Evolutionary conservation across 2,113 vertebrate species (phyloP).

Genomic region (Indicator maculatus): DNA sequence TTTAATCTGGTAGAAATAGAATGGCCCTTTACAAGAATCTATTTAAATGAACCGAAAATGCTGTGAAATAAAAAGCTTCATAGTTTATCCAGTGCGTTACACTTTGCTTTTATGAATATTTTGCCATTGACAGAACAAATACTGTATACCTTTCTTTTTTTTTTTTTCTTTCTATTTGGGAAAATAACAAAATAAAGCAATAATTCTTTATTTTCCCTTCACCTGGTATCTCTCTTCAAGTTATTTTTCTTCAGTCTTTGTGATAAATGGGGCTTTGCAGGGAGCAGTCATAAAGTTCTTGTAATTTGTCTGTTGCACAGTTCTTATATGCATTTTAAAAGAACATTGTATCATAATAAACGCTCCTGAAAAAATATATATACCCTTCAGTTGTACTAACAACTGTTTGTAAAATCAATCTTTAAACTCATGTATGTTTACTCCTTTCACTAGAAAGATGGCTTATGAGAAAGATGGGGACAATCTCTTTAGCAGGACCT

Average conservation of each 20-base stretch:
- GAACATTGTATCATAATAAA: background rate
- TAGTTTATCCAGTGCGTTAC: background rate
- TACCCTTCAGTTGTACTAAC: background rate
- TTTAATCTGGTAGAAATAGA: slow-evolving; percentile 28
- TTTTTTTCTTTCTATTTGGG: background rate
- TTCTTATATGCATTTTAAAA: background rate
- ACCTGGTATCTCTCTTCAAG: background rate
- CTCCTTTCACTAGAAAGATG: background rate
- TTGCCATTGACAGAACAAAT: background rate
- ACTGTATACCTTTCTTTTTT: background rate
- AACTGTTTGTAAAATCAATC: slow-evolving; percentile 22
- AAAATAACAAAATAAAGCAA: background rate
- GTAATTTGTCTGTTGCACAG: background rate
- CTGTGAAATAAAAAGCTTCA: background rate
- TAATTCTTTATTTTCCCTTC: background rate
- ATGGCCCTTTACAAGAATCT: background rate
- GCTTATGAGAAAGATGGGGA: too few species aligned
- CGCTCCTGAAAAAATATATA: background rate
- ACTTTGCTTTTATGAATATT: background rate
- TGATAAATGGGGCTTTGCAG: slow-evolving; percentile 37
- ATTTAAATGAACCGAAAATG: background rate
- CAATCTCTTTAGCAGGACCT: too few species aligned
- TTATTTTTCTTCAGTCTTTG: background rate
- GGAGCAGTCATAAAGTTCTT: slow-evolving; percentile 28
- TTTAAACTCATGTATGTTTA: background rate